Base-by-base conservation (phyloP, 2,888 invertebrate species). In the Plutella xylostella region DNA sequence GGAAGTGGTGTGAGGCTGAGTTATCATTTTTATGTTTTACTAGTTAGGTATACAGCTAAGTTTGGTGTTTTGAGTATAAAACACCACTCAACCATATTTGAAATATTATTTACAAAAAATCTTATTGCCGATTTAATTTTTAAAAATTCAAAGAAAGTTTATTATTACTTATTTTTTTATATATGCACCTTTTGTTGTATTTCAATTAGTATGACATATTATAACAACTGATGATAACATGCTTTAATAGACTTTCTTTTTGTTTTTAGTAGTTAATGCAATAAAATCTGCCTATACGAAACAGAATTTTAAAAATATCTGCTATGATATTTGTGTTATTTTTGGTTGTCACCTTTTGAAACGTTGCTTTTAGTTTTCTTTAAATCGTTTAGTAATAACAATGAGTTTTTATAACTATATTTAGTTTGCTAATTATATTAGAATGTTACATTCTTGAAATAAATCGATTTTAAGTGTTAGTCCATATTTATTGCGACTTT, bases 401-500 rank as follows among this genome's bases (percentile, higher is more conserved):
- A 63, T 68, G 68, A 72, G 60, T 65, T 72, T 53, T 65, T 60
- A 68, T 71, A 58, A 63, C 68, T n/a, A 63, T n/a, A 68, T 68
- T 65, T 72, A 78, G 72, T 74, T 76, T 65, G 64, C 69, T 77
- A 72, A 72, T 72, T 65, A 62, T 43, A 39, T n/a, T 74, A 77
- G 70, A 73, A 67, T 72, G 69, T 69, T 70, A 64, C 66, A 68
- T 67, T 43, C 40, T 69, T 65, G 57, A 67, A 80, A 82, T 79
- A 79, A 83, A 82, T 66, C 68, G 63, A 72, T 73, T 65, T 59
- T 69, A 64, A 68, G 66, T 72, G 71, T 76, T 79, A 75, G 74
- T 67, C 63, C 60, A 67, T 61, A 63, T 74, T 57, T 59, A 62
- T 72, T 73, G 72, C 68, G 75, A 71, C 72, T 78, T 78, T 80